Evolutionary conservation across 2,888 invertebrate species (phyloP), one percentile per base, ranked within the genome.

Genomic region (Pandemis cinnamomeana): DNA sequence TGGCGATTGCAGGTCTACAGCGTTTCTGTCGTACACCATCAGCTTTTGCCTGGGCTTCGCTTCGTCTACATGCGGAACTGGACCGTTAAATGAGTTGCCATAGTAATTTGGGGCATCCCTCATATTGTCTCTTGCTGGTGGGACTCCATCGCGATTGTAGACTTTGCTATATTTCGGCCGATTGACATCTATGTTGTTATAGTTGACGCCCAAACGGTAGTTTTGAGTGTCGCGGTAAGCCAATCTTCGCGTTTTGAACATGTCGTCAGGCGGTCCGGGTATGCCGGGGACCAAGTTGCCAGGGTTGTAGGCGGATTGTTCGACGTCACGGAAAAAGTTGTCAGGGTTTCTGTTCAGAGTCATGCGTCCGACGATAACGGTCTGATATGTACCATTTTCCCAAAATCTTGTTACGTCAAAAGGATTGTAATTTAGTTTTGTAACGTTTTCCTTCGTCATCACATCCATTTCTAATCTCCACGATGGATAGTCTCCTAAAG

Each of bases 71-170:
- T 95, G 95, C 42, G 95, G 95, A 76, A 95, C 94, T 0, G 99
- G 98, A 0, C 99, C 99, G 78, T 95, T 95, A 88, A 98, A 99
- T 72, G 98, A 98, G 92, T 99, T 99, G 0, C 99, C 99, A 90
- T 95, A 98, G 87, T 99, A 99, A 88, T 98, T 99, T 0, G 99
- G 99, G 0, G 97, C 97, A 48, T 97, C 97, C 41, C 95, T 96
- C 93, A 98, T 98, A 86, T 98, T 98, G 79, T 97, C 95, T 42
- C 93, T 90, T 6, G 96, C 92, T 51, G 96, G 95, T 93, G 96
- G 96, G 1, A 95, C 91, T 0, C 99, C 89, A 77, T 92, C 90
- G 4, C 90, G 85, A 42, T 80, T 82, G 1, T 67, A 53, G 41
- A 41, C 48, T n/a, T 67, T 67, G 6, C n/a, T 20, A 46, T 48